Evolutionary conservation across 1,140 invertebrate genomes (phyloP), one percentile per base, ranked within the genome.

Genomic region (Argopecten irradians): DNA sequence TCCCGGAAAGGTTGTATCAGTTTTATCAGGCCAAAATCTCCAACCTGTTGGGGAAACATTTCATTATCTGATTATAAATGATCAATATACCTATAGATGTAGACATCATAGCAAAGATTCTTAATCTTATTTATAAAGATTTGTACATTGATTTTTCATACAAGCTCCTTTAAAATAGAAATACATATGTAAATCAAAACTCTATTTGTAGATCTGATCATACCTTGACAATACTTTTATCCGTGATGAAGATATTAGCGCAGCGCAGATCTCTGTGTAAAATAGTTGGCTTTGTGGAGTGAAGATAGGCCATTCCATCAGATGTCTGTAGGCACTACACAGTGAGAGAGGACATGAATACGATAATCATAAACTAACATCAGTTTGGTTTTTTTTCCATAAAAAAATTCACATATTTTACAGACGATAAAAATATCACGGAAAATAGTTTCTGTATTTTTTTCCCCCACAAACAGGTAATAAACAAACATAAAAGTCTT

Each of bases 161-260:
- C n/a, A n/a, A n/a, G n/a, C n/a, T n/a, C n/a, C n/a, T n/a, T n/a
- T n/a, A n/a, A n/a, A n/a, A n/a, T n/a, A n/a, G n/a, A n/a, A n/a
- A n/a, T n/a, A n/a, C n/a, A n/a, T n/a, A n/a, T n/a, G n/a, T n/a
- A n/a, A n/a, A n/a, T n/a, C n/a, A n/a, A n/a, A n/a, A n/a, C n/a
- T n/a, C n/a, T n/a, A n/a, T n/a, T n/a, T n/a, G 46, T 55, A 82
- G 8, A 8, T 35, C n/a, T 85, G 22, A 7, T 33, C 41, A 85
- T 88, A 95, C 94, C 91, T 94, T 94, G 5, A 93, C 91, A 43
- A 93, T 91, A 43, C 93, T 92, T 87, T 94, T 91, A 82, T 92
- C 88, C 36, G 89, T 92, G 93, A 99, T 99, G 96, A 99, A 99
- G 95, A 99, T 99, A 96, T 99, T 99, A 96, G 99, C 99, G 96